Conservation (phyloP, 53 echinoderm and acorn worm genomes). For the Echinarachnius parma region DNA sequence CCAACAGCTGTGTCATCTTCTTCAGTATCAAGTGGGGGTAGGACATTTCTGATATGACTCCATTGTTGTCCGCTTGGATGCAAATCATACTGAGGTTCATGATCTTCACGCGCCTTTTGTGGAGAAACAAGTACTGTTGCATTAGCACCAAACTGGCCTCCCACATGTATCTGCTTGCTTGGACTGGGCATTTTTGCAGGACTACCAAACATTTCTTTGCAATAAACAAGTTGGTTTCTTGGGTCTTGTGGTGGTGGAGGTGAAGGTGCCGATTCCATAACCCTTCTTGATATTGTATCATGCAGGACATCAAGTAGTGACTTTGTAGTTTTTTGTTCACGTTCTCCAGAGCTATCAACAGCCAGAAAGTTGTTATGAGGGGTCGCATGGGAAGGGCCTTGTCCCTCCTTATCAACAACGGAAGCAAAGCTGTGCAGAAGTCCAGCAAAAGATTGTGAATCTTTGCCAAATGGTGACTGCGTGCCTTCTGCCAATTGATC, state of each 20-base stretch:
- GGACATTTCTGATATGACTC: slow-evolving; percentile 35
- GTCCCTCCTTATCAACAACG: slow-evolving; percentile 26
- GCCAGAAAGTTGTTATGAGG: neutral
- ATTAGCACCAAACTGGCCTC: no score
- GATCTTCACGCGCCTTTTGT: neutral
- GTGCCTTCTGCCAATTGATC: neutral
- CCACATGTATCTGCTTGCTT: no score
- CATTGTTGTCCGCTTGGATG: slow-evolving; percentile 24
- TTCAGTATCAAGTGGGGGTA: slow-evolving; percentile 19
- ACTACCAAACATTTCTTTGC: neutral
- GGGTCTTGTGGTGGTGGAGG: neutral
- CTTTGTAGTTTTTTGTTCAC: neutral
- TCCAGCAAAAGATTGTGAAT: slow-evolving; percentile 25
- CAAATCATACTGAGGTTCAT: slow-evolving; percentile 23
- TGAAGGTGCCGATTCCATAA: slow-evolving; percentile 6
- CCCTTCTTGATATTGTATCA: slow-evolving; percentile 30
- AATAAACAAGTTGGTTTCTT: neutral
- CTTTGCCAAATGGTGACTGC: neutral
- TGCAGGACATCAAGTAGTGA: slow-evolving; percentile 35
- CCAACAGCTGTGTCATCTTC: neutral
- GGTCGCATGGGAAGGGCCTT: neutral
- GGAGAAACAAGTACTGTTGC: no score
- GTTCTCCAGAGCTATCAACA: neutral
- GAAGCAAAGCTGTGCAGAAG: slow-evolving; percentile 42
- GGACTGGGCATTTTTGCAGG: no score